A percentile compares a stretch with the other conserved stretches of the same genome.
These are phyloP conservation scores for Cremastinae sp. DNA, from an alignment of 2,888 invertebrate genomes.

Conservation along the genomic window DNA sequence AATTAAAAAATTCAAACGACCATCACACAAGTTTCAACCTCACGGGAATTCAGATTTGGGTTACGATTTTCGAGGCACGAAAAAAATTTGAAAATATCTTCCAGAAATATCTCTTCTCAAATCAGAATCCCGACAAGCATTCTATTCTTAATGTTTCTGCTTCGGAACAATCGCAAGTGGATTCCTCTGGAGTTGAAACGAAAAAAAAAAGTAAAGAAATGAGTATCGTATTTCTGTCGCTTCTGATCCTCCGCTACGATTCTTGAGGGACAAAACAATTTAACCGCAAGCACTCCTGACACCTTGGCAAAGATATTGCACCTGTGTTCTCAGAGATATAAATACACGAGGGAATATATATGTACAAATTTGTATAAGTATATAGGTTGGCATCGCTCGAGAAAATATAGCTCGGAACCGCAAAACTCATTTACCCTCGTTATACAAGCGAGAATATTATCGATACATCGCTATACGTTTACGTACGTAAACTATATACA, in stretches of 20 bases:
- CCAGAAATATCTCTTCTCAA: no score
- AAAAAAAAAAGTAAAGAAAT: no score
- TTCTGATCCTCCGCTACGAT: conserved; percentile 57
- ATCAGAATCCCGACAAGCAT: no score
- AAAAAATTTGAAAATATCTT: no score
- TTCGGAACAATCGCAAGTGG: no score
- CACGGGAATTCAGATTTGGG: no score
- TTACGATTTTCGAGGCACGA: no score
- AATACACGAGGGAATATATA: conserved; percentile 9
- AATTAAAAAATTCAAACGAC: no score
- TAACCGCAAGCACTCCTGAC: conserved; percentile 62
- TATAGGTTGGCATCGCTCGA: conserved; percentile 47
- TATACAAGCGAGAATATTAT: conserved; percentile 58
- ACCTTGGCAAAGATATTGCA: conserved; percentile 54
- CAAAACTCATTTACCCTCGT: conserved; percentile 67
- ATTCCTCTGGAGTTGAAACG: no score
- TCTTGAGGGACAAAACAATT: conserved; percentile 65
- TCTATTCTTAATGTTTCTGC: no score
- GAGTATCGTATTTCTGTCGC: conserved; percentile 15
- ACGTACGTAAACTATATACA: conserved; percentile 28
- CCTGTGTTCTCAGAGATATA: conserved; percentile 3
- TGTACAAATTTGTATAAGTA: conserved; percentile 2
- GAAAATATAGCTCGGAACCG: conserved; percentile 58
- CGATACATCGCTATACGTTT: conserved; percentile 34
- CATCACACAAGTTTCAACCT: no score